phyloP scores from a whole-genome alignment of 2,888 invertebrate species.

The Drosophila parthenogenetica region DNA sequence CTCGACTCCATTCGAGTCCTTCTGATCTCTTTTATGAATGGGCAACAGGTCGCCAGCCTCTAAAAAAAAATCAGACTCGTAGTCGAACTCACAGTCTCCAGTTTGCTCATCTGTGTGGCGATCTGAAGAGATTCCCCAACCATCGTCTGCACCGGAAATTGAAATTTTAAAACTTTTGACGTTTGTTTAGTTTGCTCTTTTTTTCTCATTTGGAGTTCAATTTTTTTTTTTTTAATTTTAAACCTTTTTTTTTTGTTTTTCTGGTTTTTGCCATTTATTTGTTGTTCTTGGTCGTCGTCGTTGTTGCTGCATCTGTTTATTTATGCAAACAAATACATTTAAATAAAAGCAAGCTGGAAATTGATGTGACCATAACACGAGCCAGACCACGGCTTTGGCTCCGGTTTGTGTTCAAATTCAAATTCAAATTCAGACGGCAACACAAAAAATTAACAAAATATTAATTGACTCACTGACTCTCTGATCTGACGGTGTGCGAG shows the following conservation, averaged over 20 bases:
- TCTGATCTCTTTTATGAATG: slow-evolving; percentile 64
- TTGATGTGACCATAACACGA: slow-evolving; percentile 66
- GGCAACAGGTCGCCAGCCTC: slow-evolving; percentile 47
- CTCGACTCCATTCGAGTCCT: slow-evolving; percentile 14
- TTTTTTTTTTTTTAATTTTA: slow-evolving; percentile 6
- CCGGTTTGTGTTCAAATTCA: slow-evolving; percentile 9
- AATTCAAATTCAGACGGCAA: slow-evolving; percentile 18
- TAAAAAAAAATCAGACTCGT: not conserved
- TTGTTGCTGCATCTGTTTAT: slow-evolving; percentile 37
- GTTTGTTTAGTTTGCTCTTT: slow-evolving; percentile 62
- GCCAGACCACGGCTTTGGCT: slow-evolving; percentile 34
- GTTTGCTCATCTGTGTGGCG: slow-evolving; percentile 39
- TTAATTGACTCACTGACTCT: slow-evolving; percentile 71
- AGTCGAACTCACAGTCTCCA: slow-evolving; percentile 2
- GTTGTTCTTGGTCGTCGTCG: slow-evolving; percentile 11
- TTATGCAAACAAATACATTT: slow-evolving; percentile 77
- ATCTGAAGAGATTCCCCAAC: slow-evolving; percentile 45
- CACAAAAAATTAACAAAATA: slow-evolving; percentile 67
- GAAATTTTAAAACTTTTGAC: slow-evolving; percentile 77
- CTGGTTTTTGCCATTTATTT: slow-evolving; percentile 33
- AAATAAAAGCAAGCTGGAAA: slow-evolving; percentile 59
- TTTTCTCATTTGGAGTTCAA: slow-evolving; percentile 27
- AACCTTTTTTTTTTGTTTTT: slow-evolving; percentile 31
- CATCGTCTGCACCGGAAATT: slow-evolving; percentile 71
- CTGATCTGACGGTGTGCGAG: slow-evolving; percentile 43